Evolutionary conservation across 2,113 vertebrate genomes (phyloP).

Genomic region (Cathartes aura): DNA sequence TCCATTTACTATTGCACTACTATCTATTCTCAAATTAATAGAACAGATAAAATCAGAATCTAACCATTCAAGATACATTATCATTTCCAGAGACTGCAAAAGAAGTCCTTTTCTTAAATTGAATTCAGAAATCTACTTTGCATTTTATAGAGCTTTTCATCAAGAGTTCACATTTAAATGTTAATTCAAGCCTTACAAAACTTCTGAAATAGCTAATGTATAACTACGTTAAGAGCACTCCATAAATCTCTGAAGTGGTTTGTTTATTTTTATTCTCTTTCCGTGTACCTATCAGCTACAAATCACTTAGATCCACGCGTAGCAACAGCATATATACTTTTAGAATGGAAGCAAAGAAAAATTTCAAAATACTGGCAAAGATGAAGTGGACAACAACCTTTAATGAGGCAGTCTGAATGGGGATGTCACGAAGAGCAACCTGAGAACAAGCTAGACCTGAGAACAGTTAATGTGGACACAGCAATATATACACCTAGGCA

Average conservation of each 20-base stretch:
- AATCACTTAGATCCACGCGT: background rate
- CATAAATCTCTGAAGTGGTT: background rate
- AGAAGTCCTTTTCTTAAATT: background rate
- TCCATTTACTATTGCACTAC: background rate
- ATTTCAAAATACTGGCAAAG: background rate
- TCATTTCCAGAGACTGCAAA: background rate
- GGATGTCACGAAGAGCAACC: background rate
- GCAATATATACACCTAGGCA: background rate
- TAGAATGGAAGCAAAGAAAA: background rate
- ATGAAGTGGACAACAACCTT: background rate
- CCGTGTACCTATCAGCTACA: background rate
- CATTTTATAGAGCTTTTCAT: background rate
- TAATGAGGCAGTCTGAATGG: background rate
- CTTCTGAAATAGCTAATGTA: background rate
- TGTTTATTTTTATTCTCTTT: background rate
- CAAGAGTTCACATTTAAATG: background rate
- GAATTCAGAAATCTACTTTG: background rate
- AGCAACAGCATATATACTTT: background rate
- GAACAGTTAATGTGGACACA: background rate
- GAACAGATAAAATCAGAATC: background rate
- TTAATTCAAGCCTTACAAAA: background rate
- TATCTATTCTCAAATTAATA: background rate
- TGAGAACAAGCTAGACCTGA: rapidly evolving
- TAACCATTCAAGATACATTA: background rate
- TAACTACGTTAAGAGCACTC: background rate